Base-by-base conservation (phyloP, 2,113 vertebrate species). In the Leptosomus discolor region DNA sequence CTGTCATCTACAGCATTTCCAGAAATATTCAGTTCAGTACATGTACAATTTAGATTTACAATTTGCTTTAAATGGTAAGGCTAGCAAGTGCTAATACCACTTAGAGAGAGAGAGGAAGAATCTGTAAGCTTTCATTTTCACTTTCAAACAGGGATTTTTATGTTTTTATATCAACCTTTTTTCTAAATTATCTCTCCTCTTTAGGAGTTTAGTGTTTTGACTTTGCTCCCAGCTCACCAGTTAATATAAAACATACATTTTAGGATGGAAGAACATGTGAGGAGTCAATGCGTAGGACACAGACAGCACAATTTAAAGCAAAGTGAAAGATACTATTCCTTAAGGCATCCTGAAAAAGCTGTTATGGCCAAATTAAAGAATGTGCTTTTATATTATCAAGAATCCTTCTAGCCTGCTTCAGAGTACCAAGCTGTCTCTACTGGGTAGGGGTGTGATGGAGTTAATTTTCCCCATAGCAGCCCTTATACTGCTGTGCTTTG, bases 161-260 rank as follows among this genome's bases (percentile, higher is more conserved):
- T 39, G 15, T 37, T 94, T 94, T 83, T 36, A n/a, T 76, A 74
- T 57, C 9, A 41, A 64, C 5, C 8, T 67, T 8, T 36, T 17
- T 75, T 86, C 45, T 39, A 60, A 53, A 84, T 18, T 65, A 18
- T 29, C 21, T 51, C 5, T 65, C 24, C 2, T 65, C 12, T 81
- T 78, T 46, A 74, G 9, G 15, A 88, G 34, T 54, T 87, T 56
- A 77, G 12, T 54, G 53, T 68, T 90, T 76, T 90, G 13, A 45
- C 24, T 43, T 16, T 5, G 9, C 1, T 14, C 1, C 4, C 24
- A 4, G 12, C 4, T 15, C 15, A 2, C 5, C 3, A 63, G 11
- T 50, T 74, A 77, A 69, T 77, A 39, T 22, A 64, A 81, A 87
- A 85, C 21, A 5, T 61, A 24, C n/a, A n/a, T n/a, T n/a, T 45